These are phyloP conservation scores for Lanius collurio DNA, from an alignment of 2,113 vertebrate species.

Conservation along the genomic window DNA sequence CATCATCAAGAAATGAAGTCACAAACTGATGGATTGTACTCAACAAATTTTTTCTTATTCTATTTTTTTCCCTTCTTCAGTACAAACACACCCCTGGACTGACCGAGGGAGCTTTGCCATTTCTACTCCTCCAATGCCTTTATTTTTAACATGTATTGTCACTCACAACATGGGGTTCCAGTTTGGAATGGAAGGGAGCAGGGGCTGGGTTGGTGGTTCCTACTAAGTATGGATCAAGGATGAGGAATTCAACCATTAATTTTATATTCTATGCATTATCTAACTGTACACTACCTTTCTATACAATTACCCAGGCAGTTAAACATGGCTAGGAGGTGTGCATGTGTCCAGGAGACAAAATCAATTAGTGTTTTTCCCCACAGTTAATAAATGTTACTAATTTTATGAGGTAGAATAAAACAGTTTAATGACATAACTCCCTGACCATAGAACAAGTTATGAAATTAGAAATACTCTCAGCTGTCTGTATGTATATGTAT, in stretches of 20 bases:
- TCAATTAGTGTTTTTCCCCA: neutral
- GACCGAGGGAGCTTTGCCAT: neutral
- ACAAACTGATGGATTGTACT: neutral
- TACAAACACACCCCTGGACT: neutral
- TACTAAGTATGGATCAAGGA: neutral
- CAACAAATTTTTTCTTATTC: neutral
- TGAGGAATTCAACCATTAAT: neutral
- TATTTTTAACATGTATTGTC: neutral
- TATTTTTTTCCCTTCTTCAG: neutral
- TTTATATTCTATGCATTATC: neutral
- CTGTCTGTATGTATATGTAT: neutral
- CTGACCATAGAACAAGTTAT: neutral
- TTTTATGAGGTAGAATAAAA: slow-evolving; percentile 24
- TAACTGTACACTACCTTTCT: neutral
- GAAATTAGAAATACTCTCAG: neutral
- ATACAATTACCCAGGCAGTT: neutral
- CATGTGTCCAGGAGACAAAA: neutral
- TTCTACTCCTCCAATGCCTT: rapidly evolving
- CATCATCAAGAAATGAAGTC: neutral
- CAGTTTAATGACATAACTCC: neutral
- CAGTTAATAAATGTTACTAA: slow-evolving; percentile 21
- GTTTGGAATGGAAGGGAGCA: neutral
- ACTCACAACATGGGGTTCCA: neutral
- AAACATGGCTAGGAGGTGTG: neutral
- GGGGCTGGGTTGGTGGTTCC: neutral